Evolutionary conservation across 2,113 vertebrate species (phyloP).

Genomic region (Syrrhaptes paradoxus): DNA sequence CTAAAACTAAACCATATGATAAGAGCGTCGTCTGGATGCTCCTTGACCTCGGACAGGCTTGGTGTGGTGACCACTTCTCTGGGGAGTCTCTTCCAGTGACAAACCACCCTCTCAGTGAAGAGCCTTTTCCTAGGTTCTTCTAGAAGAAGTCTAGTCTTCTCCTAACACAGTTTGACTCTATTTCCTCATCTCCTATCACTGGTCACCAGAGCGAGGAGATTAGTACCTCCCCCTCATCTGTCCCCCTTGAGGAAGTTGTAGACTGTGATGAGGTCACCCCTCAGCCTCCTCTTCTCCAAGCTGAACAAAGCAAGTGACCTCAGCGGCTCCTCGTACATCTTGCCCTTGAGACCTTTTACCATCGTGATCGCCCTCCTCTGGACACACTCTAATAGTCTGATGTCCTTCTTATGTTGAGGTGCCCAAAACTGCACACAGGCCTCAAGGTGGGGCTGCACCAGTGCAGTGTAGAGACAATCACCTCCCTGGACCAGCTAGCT

Average conservation of each 20-base stretch:
- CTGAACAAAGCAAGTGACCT: no score
- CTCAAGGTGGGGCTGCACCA: background rate
- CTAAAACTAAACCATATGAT: background rate
- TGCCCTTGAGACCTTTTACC: background rate
- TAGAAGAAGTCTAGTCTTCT: background rate
- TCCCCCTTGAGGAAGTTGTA: background rate
- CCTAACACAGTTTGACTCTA: background rate
- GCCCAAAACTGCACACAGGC: background rate
- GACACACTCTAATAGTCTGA: background rate
- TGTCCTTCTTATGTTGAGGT: background rate
- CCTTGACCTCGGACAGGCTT: background rate
- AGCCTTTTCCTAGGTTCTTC: background rate
- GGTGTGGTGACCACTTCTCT: background rate
- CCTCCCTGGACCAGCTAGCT: rapidly evolving
- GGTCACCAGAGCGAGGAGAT: background rate
- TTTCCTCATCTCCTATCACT: rapidly evolving
- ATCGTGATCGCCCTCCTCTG: background rate
- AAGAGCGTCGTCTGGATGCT: background rate
- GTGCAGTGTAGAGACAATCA: background rate
- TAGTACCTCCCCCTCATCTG: background rate
- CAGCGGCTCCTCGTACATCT: no score
- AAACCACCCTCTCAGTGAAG: background rate
- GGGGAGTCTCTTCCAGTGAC: background rate
- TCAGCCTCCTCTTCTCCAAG: no score
- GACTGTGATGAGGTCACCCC: rapidly evolving